Evolutionary conservation across 2,888 invertebrate genomes (phyloP).

Genomic region (Hemicrepidius hirtus): DNA sequence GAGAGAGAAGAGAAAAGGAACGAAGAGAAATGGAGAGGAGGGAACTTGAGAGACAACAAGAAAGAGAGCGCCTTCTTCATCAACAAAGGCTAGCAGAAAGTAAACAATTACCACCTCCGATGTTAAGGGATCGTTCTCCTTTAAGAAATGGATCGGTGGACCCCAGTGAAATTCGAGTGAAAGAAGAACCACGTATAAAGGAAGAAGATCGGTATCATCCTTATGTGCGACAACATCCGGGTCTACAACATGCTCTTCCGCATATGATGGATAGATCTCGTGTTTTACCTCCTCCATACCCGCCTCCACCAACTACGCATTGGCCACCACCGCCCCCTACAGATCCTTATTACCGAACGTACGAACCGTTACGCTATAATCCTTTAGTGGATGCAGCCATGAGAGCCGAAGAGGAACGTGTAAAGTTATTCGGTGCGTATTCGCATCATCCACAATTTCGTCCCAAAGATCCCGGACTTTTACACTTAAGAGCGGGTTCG

Average conservation of each 20-base stretch:
- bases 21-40: constrained; percentile 73
- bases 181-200: constrained; percentile 77
- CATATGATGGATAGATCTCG: constrained; percentile 71
- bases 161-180: constrained; percentile 75
- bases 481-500: constrained; percentile 75
- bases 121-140: constrained; percentile 82
- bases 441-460: constrained; percentile 70
- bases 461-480: constrained; percentile 74
- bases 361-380: constrained; percentile 85
- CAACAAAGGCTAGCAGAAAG: constrained; percentile 74
- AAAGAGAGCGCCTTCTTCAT: constrained; percentile 78
- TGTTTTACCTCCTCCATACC: constrained; percentile 73
- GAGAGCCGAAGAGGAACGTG: constrained; percentile 86
- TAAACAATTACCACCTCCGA: constrained; percentile 70
- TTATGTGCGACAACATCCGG: constrained; percentile 72
- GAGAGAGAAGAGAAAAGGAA: constrained; percentile 72
- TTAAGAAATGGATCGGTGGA: constrained; percentile 80
- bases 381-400: constrained; percentile 87
- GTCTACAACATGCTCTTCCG: constrained; percentile 70
- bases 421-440: constrained; percentile 84
- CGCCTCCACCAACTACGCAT: constrained; percentile 68
- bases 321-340: constrained; percentile 71
- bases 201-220: constrained; percentile 77
- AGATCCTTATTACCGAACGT: constrained; percentile 76
- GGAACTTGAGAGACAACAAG: constrained; percentile 75